Evolutionary conservation across 2,797 vertebrate species (phyloP).

Genomic region (Cuculus canorus): DNA sequence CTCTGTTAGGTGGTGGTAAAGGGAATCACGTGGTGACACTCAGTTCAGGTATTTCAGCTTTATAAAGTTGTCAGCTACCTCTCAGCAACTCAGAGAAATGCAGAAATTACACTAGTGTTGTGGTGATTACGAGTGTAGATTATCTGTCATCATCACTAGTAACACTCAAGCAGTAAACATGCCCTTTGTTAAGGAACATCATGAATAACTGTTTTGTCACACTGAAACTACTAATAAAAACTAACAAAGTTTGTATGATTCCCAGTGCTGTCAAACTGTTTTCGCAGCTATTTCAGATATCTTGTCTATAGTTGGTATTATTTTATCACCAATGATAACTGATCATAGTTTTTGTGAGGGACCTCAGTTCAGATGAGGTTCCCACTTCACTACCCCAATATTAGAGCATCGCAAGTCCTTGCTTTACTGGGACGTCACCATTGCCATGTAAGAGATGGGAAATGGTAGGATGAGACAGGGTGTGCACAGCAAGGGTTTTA

Average conservation of each 20-base stretch:
- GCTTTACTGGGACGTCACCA: not conserved
- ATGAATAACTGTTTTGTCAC: not conserved
- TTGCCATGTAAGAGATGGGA: not conserved
- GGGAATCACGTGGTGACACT: not conserved
- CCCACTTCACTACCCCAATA: not conserved
- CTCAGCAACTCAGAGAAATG: not conserved
- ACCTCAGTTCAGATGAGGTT: not conserved
- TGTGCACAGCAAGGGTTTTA: not conserved
- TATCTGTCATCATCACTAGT: not conserved
- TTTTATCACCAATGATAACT: not conserved
- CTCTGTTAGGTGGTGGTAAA: not conserved
- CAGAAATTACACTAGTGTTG: not conserved
- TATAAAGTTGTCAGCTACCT: not conserved
- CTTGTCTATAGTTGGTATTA: not conserved
- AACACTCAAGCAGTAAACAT: not conserved
- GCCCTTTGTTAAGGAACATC: not conserved
- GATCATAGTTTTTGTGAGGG: not conserved
- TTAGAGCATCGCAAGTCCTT: accelerated
- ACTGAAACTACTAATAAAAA: not conserved
- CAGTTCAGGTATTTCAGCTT: not conserved
- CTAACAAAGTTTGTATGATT: not conserved
- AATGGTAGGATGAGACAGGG: not conserved
- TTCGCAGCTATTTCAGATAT: not conserved
- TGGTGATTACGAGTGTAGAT: not conserved
- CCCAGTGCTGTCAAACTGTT: not conserved